These are phyloP conservation scores for Dicycla oo DNA, from an alignment of 2,888 invertebrate species.

Conservation along the genomic window DNA sequence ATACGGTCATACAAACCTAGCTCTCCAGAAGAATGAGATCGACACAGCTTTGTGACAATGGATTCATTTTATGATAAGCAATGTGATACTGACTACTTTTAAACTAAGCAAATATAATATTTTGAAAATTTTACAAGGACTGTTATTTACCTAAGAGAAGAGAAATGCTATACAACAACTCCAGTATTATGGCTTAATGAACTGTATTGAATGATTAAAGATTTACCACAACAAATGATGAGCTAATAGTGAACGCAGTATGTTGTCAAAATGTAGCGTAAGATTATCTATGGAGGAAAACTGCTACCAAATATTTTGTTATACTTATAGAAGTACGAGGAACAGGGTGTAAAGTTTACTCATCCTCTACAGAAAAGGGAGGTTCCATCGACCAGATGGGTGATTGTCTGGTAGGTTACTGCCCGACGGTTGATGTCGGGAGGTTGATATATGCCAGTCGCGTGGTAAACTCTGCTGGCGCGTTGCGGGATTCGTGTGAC, in stretches of 20 bases:
- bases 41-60: conserved; percentile 67
- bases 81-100: conserved; percentile 37
- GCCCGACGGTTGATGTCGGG: too few species aligned
- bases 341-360: too few species aligned
- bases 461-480: too few species aligned
- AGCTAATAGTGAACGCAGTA: background rate
- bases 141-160: conserved; percentile 5
- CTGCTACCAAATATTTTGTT: background rate
- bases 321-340: background rate
- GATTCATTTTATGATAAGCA: conserved; percentile 19
- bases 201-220: background rate
- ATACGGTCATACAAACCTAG: conserved; percentile 60
- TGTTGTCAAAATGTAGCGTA: background rate
- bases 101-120: conserved; percentile 21
- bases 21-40: conserved; percentile 61
- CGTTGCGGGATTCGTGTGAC: too few species aligned
- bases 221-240: background rate
- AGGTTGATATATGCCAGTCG: too few species aligned
- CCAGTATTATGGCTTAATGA: background rate
- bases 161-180: background rate
- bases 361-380: too few species aligned
- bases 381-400: too few species aligned
- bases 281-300: background rate
- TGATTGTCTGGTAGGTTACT: too few species aligned
- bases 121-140: conserved; percentile 39